A percentile compares a stretch with the other conserved stretches of the same genome.
Evolutionary conservation across 2,888 invertebrate species (phyloP).

Genomic region (Entomobrya multifasciata): DNA sequence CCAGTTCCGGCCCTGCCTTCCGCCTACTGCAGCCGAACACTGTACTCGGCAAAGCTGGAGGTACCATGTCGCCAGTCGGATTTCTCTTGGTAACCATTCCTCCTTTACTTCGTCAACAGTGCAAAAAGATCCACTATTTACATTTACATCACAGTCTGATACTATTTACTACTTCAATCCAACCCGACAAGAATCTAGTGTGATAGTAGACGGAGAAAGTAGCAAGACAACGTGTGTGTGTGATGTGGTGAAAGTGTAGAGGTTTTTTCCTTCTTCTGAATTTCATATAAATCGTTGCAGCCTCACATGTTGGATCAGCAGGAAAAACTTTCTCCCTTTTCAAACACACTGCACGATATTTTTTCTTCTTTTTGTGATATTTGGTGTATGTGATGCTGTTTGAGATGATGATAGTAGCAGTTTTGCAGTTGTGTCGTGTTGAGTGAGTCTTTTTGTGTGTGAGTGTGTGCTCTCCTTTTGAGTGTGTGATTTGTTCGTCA

Average conservation of each 20-base stretch:
- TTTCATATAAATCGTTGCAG: constrained; percentile 13
- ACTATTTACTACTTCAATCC: constrained; percentile 4
- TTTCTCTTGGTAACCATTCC: constrained; percentile 65
- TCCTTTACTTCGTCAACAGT: constrained; percentile 52
- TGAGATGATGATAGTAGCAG: constrained; percentile 41
- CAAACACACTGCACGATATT: not conserved
- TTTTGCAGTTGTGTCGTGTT: constrained; percentile 57
- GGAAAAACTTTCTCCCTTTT: constrained; percentile 35
- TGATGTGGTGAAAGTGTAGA: constrained; percentile 57
- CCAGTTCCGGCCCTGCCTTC: constrained; percentile 63
- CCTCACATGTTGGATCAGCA: constrained; percentile 68
- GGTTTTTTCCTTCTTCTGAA: not conserved
- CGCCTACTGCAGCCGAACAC: constrained; percentile 62
- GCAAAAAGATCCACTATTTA: constrained; percentile 27
- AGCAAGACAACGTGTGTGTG: constrained; percentile 15
- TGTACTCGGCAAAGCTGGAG: constrained; percentile 55
- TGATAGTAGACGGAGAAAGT: not conserved
- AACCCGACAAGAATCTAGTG: not conserved
- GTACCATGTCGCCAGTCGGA: constrained; percentile 59
- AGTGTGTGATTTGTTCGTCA: constrained; percentile 46
- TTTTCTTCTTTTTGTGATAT: too few relatives aligned
- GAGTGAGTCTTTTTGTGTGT: constrained; percentile 43
- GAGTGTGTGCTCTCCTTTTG: constrained; percentile 47
- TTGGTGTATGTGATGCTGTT: constrained; percentile 36
- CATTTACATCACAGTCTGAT: constrained; percentile 2